Evolutionary conservation across 2,113 vertebrate species (phyloP).

Genomic region (Burhinus oedicnemus): DNA sequence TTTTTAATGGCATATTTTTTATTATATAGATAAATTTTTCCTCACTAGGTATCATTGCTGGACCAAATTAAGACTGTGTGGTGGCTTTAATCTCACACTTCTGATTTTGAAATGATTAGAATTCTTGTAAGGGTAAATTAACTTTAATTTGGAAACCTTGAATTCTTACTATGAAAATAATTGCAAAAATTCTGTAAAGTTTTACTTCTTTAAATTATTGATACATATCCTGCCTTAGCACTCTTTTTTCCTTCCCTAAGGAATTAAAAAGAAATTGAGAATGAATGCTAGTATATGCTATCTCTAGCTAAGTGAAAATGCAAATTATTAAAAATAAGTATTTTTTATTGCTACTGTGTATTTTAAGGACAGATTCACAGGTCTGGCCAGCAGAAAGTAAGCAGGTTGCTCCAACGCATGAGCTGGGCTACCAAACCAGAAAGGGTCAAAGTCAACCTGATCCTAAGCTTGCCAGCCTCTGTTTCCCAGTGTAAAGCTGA

Average conservation of each 20-base stretch:
- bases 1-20: slow-evolving; percentile 26
- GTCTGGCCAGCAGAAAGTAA: not conserved
- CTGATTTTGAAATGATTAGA: slow-evolving; percentile 30
- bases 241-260: not conserved
- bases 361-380: not conserved
- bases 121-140: slow-evolving; percentile 40
- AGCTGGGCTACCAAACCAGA: not conserved
- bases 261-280: not conserved
- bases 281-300: not conserved
- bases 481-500: not conserved
- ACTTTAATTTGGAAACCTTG: slow-evolving; percentile 3
- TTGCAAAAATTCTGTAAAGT: slow-evolving; percentile 2
- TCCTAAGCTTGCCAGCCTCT: not conserved
- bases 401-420: rapidly evolving
- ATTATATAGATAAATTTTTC: slow-evolving; percentile 24
- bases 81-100: slow-evolving; percentile 11
- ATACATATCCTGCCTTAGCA: not conserved
- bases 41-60: not conserved
- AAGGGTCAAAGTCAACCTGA: not conserved
- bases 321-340: not conserved
- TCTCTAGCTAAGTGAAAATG: not conserved
- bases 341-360: not conserved
- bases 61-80: not conserved
- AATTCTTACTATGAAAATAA: not conserved
- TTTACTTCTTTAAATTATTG: not conserved